These are phyloP conservation scores for Bos taurus DNA, from an alignment of 2,113 vertebrate genomes.

Conservation along the genomic window ARS-UCD2.0 NC_037333.1:103166001-103166500, in stretches of 20 bases:
- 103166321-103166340: neutral
- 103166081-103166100: neutral
- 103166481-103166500: neutral
- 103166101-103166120: neutral
- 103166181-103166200: neutral
- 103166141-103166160: neutral
- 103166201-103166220: rapidly evolving
- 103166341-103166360: rapidly evolving
- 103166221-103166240: neutral
- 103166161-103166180: neutral
- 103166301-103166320: neutral
- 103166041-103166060: too few relatives aligned
- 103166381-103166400: neutral
- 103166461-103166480: neutral
- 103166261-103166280: too few relatives aligned
- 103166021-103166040: neutral
- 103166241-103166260: too few relatives aligned
- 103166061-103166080: neutral
- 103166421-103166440: neutral
- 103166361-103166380: rapidly evolving
- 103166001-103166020: rapidly evolving
- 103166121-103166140: neutral
- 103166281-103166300: neutral
- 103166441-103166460: neutral
- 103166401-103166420: neutral